Percentiles rank a stretch among this genome's conserved stretches.
phyloP scores from a whole-genome alignment of 2,797 vertebrate species.

The Loriculus beryllinus region DNA sequence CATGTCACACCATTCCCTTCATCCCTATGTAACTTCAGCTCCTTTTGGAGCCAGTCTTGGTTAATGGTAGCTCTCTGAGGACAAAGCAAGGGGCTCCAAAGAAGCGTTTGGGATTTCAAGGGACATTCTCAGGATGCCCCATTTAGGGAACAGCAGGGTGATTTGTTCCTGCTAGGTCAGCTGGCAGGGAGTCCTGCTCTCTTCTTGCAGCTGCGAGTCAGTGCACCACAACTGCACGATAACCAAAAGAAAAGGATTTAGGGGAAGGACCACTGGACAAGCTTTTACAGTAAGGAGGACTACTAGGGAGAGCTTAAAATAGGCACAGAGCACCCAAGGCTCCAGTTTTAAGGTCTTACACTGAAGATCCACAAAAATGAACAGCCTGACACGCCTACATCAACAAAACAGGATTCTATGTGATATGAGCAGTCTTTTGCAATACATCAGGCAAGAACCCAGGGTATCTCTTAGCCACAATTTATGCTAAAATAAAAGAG shows the following conservation, averaged over 20 bases:
- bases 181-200: not conserved
- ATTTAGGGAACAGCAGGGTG: not conserved
- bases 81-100: not conserved
- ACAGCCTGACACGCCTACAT: constrained; percentile 45
- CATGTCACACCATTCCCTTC: not conserved
- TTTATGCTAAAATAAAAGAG: constrained; percentile 24
- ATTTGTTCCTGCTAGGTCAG: not conserved
- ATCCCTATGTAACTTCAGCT: not conserved
- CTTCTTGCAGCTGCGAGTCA: not conserved
- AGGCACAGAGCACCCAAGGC: constrained; percentile 6
- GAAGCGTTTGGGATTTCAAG: not conserved
- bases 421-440: constrained; percentile 11
- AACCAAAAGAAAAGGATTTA: not conserved
- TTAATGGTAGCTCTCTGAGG: not conserved
- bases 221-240: not conserved
- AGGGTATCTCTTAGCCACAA: not conserved
- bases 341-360: constrained; percentile 36
- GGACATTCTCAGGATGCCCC: not conserved
- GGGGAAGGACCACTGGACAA: not conserved
- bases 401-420: constrained; percentile 19
- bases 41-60: not conserved
- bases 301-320: constrained; percentile 27
- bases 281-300: not conserved
- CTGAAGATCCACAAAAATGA: constrained; percentile 44
- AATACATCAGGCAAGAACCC: not conserved